A percentile compares a stretch with the other conserved stretches of the same genome.
Conservation (phyloP, 2,888 invertebrate species). For the Lasioglossum malachurum region DNA sequence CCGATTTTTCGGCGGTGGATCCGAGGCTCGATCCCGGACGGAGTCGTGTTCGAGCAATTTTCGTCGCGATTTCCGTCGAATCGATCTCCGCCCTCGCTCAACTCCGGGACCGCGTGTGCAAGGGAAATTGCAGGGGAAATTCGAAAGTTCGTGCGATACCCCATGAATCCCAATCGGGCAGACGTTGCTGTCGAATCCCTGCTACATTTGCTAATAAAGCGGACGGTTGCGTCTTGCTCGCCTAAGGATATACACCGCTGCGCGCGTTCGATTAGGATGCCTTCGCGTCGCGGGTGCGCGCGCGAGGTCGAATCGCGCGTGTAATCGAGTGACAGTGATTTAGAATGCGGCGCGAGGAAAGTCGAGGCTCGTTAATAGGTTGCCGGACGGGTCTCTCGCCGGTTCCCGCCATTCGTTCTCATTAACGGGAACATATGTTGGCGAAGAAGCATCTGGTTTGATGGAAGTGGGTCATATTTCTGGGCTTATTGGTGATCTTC, state of each 20-base stretch:
- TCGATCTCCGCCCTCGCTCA: slow-evolving; percentile 76
- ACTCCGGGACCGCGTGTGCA: slow-evolving; percentile 70
- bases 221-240: background rate
- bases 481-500: slow-evolving; percentile 19
- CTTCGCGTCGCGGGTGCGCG: background rate
- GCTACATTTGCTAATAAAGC: slow-evolving; percentile 1
- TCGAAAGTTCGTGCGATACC: slow-evolving; percentile 81
- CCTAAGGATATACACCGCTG: background rate
- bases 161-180: slow-evolving; percentile 74
- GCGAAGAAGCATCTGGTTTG: background rate
- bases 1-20: slow-evolving; percentile 35
- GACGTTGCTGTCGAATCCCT: slow-evolving; percentile 8
- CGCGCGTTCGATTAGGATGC: slow-evolving; percentile 7
- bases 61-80: slow-evolving; percentile 2
- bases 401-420: slow-evolving; percentile 11
- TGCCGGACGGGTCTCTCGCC: slow-evolving; percentile 11
- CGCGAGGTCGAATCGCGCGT: background rate
- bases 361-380: slow-evolving; percentile 15
- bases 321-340: slow-evolving; percentile 23
- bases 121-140: slow-evolving; percentile 84
- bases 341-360: slow-evolving; percentile 5
- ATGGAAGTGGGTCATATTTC: slow-evolving; percentile 22
- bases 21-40: slow-evolving; percentile 44
- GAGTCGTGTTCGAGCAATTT: slow-evolving; percentile 75
- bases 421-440: slow-evolving; percentile 14